These are phyloP conservation scores for Gallinago media DNA, from an alignment of 2,113 vertebrate genomes.

Conservation along the genomic window DNA sequence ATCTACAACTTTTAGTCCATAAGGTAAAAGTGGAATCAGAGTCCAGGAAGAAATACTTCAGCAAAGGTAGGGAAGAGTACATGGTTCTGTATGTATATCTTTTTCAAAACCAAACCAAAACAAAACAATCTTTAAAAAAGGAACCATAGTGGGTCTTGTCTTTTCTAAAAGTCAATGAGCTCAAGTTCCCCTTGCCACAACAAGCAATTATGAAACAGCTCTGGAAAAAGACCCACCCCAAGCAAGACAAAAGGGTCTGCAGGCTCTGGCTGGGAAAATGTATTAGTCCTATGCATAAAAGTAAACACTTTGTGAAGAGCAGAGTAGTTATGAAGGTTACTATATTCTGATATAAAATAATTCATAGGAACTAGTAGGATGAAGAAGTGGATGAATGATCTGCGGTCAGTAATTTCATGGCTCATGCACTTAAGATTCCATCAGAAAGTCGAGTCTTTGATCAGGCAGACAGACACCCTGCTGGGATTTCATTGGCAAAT, in stretches of 20 bases:
- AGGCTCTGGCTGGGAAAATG: background rate
- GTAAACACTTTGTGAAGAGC: background rate
- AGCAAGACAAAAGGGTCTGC: background rate
- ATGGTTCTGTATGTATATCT: background rate
- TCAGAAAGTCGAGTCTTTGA: slow-evolving; percentile 78
- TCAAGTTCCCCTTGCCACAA: background rate
- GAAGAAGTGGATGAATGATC: too few species aligned
- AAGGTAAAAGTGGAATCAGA: background rate
- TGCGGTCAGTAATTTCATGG: slow-evolving; percentile 88
- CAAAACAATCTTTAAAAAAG: background rate
- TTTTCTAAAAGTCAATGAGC: background rate
- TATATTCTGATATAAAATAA: background rate
- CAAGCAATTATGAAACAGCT: background rate
- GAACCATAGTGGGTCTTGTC: background rate
- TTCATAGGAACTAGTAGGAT: background rate
- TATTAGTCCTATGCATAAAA: background rate
- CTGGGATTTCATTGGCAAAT: slow-evolving; percentile 82
- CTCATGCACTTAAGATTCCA: slow-evolving; percentile 83
- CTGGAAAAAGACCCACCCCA: background rate
- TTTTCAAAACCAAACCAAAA: background rate
- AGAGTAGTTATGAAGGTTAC: background rate
- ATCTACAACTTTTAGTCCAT: background rate
- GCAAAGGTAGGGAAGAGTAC: background rate
- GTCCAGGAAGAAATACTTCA: background rate
- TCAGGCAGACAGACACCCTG: slow-evolving; percentile 78